A percentile compares a stretch with the other conserved stretches of the same genome.
These are phyloP conservation scores for Apogon talboti DNA, from an alignment of 2,797 vertebrate species.

Conservation along the genomic window DNA sequence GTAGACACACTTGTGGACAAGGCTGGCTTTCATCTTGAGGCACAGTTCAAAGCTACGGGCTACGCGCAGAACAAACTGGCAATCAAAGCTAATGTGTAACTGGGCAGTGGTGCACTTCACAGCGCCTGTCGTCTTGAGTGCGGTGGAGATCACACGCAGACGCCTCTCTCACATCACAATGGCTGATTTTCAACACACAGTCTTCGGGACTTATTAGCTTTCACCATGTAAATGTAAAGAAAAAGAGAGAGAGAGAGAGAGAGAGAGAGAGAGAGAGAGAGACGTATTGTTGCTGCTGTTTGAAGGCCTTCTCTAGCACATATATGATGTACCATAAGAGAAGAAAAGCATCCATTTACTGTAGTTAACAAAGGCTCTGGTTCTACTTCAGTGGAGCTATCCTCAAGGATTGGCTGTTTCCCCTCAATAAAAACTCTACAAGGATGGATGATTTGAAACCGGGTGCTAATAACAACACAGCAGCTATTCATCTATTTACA, in stretches of 20 bases:
- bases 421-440: constrained; percentile 22
- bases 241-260: too few species aligned
- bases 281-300: constrained; percentile 34
- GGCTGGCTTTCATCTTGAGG: constrained; percentile 83
- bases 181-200: constrained; percentile 66
- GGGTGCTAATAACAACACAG: too few species aligned
- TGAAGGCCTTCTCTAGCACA: constrained; percentile 67
- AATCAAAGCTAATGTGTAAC: constrained; percentile 83
- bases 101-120: constrained; percentile 78
- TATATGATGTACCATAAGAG: constrained; percentile 59
- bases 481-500: too few species aligned
- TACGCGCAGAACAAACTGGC: constrained; percentile 79
- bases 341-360: constrained; percentile 57
- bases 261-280: too few species aligned
- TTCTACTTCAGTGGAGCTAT: constrained; percentile 25
- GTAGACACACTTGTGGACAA: constrained; percentile 77
- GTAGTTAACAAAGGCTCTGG: constrained; percentile 50
- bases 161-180: constrained; percentile 68
- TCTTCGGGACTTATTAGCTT: constrained; percentile 74
- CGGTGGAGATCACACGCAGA: constrained; percentile 73
- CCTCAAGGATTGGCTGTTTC: constrained; percentile 40
- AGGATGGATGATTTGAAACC: constrained; percentile 2
- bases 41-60: constrained; percentile 74
- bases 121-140: constrained; percentile 68
- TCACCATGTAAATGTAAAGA: constrained; percentile 48